Conservation (phyloP, 64 coral and sea anemone species). For the Stichodactyla helianthus region DNA sequence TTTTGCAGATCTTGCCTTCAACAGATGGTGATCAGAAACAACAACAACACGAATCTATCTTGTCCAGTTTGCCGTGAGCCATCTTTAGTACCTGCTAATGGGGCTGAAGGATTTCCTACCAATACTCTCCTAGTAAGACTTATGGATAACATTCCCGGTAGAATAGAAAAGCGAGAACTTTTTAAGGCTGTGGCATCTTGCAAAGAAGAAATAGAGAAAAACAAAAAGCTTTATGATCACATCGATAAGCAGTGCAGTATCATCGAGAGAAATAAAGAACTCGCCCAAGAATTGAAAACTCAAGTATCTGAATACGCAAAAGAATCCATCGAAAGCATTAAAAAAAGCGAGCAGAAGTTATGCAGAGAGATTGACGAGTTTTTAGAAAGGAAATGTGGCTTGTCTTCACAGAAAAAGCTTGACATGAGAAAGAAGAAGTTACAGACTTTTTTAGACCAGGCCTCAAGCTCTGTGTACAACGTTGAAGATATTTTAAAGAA, state of each 20-base stretch:
- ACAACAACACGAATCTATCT: background rate
- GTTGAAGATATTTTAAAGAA: conserved; percentile 16
- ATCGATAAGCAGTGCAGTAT: background rate
- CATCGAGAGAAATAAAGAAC: background rate
- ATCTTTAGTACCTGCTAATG: background rate
- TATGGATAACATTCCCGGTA: conserved; percentile 10
- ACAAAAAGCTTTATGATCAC: background rate
- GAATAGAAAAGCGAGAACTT: background rate
- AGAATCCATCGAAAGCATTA: background rate
- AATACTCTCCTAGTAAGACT: conserved; percentile 12
- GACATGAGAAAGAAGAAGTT: background rate
- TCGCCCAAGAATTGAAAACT: conserved; percentile 11
- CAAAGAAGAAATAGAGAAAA: conserved; percentile 2
- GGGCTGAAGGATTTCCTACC: conserved; percentile 19
- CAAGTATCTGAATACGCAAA: conserved; percentile 6
- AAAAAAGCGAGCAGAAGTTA: conserved; percentile 6
- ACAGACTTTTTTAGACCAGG: background rate
- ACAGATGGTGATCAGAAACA: background rate
- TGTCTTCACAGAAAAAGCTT: background rate
- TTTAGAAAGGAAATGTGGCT: background rate
- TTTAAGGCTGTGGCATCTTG: background rate
- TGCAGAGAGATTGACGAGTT: background rate
- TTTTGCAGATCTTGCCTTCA: conserved; percentile 1
- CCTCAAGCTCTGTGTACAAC: background rate
- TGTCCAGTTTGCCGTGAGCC: conserved; percentile 7